Evolutionary conservation across 2,797 vertebrate genomes (phyloP), one percentile per base, ranked within the genome.

Genomic region (Acomys russatus): DNA sequence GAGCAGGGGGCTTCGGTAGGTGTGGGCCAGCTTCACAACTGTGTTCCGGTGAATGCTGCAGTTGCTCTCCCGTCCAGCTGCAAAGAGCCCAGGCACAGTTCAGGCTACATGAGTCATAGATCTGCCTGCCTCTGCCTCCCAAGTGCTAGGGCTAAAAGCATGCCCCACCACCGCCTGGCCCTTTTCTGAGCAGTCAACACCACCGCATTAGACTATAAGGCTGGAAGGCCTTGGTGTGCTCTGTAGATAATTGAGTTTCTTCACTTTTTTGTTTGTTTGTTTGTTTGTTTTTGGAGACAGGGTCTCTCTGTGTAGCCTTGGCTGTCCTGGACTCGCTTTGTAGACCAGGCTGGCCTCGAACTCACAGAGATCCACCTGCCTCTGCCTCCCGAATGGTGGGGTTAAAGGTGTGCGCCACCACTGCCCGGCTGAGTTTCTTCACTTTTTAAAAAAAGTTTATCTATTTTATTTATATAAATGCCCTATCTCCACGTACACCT

Each of bases 1-100:
- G 35, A 99, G 96, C 88, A 99, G 96, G 30, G 99, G 99, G 94
- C 99, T 99, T 63, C 98, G 98, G 93, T 99, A 99, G 23, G 96
- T 92, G 33, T 98, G 98, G 66, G 99, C 99, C 96, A 99, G 97
- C 94, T 98, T 99, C 94, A 97, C 98, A 88, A 99, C 30, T 0
- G 98, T 98, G 44, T 97, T 98, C 76, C 97, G 97, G 3, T 99
- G 98, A 33, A 99, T 0, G 1, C 97, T 98, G 96, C 98, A 98
- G 96, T 30, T 97, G 51, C 97, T 98, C 76, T 98, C 86, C 79
- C 61, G 96, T 64, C 98, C 98, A n/a, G 97, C 99, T 99, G 94
- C 68, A 70, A 70, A 64, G 95, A 95, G 88, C 59, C 35, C 64
- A 6, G 22, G 25, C 80, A 63, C 3, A 51, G 0, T 15, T 88